phyloP scores from a whole-genome alignment of 2,888 invertebrate species.

The Lathronympha strigana region DNA sequence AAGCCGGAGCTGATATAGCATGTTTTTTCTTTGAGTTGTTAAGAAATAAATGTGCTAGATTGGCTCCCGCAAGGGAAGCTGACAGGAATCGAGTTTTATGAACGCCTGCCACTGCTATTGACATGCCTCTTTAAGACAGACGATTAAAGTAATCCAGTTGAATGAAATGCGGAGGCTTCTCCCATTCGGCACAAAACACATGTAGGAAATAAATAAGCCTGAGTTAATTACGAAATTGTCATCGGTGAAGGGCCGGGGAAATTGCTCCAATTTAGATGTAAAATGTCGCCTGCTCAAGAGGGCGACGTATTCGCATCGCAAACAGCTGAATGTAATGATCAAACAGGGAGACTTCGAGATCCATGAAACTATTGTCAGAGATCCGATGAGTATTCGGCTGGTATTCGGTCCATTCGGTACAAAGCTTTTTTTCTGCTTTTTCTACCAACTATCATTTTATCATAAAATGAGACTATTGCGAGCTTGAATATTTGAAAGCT shows the following conservation, averaged over 20 bases:
- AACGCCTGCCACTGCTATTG: not conserved
- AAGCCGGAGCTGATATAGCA: no score
- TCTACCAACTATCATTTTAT: no score
- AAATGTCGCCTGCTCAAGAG: slow-evolving; percentile 57
- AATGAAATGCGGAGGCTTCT: slow-evolving; percentile 12
- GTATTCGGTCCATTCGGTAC: no score
- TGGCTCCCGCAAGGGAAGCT: no score
- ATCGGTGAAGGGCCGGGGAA: slow-evolving; percentile 62
- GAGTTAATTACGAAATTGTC: slow-evolving; percentile 70
- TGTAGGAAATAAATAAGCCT: slow-evolving; percentile 62
- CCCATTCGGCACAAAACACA: slow-evolving; percentile 28
- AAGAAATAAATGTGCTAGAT: no score
- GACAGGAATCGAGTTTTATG: not conserved
- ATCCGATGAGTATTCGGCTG: no score
- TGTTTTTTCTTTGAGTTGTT: no score
- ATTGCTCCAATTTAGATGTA: slow-evolving; percentile 73
- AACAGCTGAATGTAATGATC: not conserved
- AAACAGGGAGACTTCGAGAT: not conserved
- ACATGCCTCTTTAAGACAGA: not conserved
- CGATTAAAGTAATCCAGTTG: slow-evolving; percentile 24
- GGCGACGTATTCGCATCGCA: slow-evolving; percentile 13
- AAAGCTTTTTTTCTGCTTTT: no score
- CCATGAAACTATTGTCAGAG: no score
- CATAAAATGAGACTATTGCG: no score
- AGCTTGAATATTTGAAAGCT: no score